phyloP scores from a whole-genome alignment of 2,113 vertebrate species.

The Leptobrachium ailaonicum region DNA sequence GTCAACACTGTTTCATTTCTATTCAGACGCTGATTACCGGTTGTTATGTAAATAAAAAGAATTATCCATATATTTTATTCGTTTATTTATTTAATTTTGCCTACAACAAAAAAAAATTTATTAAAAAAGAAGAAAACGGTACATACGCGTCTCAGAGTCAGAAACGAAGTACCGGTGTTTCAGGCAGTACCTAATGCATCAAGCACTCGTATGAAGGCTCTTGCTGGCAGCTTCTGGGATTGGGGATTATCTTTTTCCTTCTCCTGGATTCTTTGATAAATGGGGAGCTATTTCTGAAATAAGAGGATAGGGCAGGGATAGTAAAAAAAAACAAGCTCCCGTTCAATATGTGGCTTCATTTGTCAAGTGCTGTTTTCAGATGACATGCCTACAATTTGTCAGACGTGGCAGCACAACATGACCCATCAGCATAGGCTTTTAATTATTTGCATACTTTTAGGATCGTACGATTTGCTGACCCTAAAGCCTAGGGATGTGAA shows the following conservation, averaged over 20 bases:
- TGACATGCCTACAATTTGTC: constrained; percentile 19
- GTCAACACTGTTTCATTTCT: too few species aligned
- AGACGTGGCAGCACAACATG: background rate
- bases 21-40: too few species aligned
- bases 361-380: constrained; percentile 19
- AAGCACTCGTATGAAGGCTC: background rate
- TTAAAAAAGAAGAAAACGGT: too few species aligned
- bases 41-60: too few species aligned
- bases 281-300: constrained; percentile 29
- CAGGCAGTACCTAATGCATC: background rate
- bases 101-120: too few species aligned
- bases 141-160: too few species aligned
- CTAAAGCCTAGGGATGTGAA: too few species aligned
- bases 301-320: background rate
- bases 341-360: constrained; percentile 27
- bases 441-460: background rate
- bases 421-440: background rate
- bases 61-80: too few species aligned
- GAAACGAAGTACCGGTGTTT: background rate
- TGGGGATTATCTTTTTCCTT: constrained; percentile 17
- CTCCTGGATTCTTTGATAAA: constrained; percentile 35
- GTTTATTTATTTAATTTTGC: too few species aligned
- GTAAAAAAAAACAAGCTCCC: background rate
- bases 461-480: background rate
- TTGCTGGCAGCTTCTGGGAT: constrained; percentile 28